Conservation (phyloP, 2,888 invertebrate species). For the Diplazon laetatorius region DNA sequence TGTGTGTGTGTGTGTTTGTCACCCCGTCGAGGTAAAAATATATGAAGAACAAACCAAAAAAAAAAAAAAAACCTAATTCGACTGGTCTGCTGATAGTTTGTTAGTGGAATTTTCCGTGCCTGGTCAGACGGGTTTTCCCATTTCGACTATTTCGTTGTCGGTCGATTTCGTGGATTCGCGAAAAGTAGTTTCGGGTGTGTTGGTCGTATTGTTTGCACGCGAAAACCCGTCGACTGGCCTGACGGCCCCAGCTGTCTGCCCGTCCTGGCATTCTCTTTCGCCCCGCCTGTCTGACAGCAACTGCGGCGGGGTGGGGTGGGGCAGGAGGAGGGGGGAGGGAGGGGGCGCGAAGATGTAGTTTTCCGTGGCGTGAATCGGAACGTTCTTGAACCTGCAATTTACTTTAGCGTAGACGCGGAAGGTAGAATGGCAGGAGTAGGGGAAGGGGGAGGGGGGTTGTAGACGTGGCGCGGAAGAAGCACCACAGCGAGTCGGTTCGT, state of each 20-base stretch:
- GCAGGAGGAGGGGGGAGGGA: too few relatives aligned
- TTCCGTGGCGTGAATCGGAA: constrained; percentile 68
- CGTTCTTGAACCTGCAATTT: constrained; percentile 65
- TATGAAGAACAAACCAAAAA: too few relatives aligned
- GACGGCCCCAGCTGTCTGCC: constrained; percentile 42
- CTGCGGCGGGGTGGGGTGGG: too few relatives aligned
- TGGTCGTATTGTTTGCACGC: constrained; percentile 67
- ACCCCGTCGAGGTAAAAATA: too few relatives aligned
- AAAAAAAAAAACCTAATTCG: too few relatives aligned
- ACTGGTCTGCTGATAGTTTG: too few relatives aligned
- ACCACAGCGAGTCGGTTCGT: constrained; percentile 33
- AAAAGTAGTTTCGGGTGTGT: constrained; percentile 64
- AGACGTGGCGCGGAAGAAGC: constrained; percentile 57
- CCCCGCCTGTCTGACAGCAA: constrained; percentile 52
- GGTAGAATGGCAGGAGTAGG: too few relatives aligned
- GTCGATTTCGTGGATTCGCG: constrained; percentile 62
- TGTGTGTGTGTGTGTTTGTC: too few relatives aligned
- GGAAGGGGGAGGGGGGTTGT: constrained; percentile 16
- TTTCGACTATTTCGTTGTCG: constrained; percentile 43
- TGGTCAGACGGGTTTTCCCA: background rate
- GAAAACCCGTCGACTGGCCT: constrained; percentile 49
- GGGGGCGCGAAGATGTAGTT: constrained; percentile 65
- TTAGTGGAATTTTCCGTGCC: too few relatives aligned
- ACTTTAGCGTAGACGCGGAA: constrained; percentile 57
- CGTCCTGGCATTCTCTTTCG: constrained; percentile 47